Evolutionary conservation across 2,797 vertebrate species (phyloP).

Genomic region (Gymnoscopelus braueri): DNA sequence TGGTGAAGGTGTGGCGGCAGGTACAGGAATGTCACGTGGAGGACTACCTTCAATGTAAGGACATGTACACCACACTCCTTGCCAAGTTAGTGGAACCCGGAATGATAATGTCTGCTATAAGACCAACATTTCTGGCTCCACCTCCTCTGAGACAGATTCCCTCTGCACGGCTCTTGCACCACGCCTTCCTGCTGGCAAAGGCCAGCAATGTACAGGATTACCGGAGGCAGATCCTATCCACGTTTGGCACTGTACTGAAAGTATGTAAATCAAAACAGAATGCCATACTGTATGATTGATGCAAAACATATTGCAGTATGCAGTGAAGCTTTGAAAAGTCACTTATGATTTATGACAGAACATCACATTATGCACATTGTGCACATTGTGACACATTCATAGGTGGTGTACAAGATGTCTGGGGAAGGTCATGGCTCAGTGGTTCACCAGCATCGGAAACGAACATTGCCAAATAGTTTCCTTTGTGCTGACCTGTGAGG

Average conservation of each 20-base stretch:
- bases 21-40: slow-evolving; percentile 31
- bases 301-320: too few relatives aligned
- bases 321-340: neutral
- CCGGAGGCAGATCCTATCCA: slow-evolving; percentile 31
- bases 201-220: slow-evolving; percentile 19
- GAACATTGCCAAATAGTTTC: slow-evolving; percentile 26
- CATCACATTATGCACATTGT: neutral
- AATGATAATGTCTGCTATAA: too few relatives aligned
- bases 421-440: slow-evolving; percentile 19
- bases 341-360: neutral
- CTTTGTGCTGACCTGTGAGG: slow-evolving; percentile 27
- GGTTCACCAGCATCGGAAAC: slow-evolving; percentile 25
- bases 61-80: slow-evolving; percentile 38
- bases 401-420: slow-evolving; percentile 25
- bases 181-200: slow-evolving; percentile 33
- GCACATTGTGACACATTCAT: neutral
- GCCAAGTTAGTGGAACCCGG: slow-evolving; percentile 22
- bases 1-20: slow-evolving; percentile 38
- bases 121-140: neutral
- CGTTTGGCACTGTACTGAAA: slow-evolving; percentile 19
- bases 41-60: slow-evolving; percentile 17
- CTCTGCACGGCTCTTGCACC: slow-evolving; percentile 17
- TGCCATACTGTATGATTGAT: neutral
- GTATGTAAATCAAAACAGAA: slow-evolving; percentile 8
- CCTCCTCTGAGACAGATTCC: slow-evolving; percentile 36